phyloP scores from a whole-genome alignment of 2,888 invertebrate genomes.

The Tipula lateralis region DNA sequence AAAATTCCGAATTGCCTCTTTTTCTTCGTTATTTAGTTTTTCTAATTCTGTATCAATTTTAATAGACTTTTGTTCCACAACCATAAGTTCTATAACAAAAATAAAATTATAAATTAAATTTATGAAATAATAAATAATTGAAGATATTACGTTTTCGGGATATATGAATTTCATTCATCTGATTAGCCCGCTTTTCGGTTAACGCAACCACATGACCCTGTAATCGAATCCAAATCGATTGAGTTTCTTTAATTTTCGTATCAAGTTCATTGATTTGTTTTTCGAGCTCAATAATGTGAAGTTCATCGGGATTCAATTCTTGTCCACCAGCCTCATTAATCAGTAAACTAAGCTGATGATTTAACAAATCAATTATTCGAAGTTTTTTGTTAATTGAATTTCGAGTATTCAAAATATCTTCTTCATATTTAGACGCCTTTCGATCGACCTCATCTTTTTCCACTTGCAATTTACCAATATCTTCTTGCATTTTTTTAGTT shows the following conservation, averaged over 20 bases:
- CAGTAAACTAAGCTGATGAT: constrained; percentile 53
- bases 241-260: constrained; percentile 59
- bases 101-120: neutral
- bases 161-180: constrained; percentile 64
- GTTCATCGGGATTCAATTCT: constrained; percentile 38
- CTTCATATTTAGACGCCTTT: constrained; percentile 48
- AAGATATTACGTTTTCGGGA: constrained; percentile 70
- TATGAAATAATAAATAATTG: constrained; percentile 35
- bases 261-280: constrained; percentile 58
- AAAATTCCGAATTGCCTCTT: constrained; percentile 56
- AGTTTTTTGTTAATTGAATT: constrained; percentile 51
- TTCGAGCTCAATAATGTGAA: constrained; percentile 56
- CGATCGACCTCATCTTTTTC: constrained; percentile 47
- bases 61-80: constrained; percentile 70
- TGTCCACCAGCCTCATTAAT: constrained; percentile 50
- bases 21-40: constrained; percentile 53
- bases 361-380: constrained; percentile 51
- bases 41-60: constrained; percentile 64
- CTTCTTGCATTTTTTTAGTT: constrained; percentile 39
- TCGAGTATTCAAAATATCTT: constrained; percentile 50
- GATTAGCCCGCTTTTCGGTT: constrained; percentile 62
- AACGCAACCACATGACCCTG: constrained; percentile 68
- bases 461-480: constrained; percentile 39
- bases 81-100: constrained; percentile 44
- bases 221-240: constrained; percentile 71